Percentiles rank a stretch among this genome's conserved stretches.
phyloP scores from a whole-genome alignment of 1,140 invertebrate species.

The Leptinotarsa texana region DNA sequence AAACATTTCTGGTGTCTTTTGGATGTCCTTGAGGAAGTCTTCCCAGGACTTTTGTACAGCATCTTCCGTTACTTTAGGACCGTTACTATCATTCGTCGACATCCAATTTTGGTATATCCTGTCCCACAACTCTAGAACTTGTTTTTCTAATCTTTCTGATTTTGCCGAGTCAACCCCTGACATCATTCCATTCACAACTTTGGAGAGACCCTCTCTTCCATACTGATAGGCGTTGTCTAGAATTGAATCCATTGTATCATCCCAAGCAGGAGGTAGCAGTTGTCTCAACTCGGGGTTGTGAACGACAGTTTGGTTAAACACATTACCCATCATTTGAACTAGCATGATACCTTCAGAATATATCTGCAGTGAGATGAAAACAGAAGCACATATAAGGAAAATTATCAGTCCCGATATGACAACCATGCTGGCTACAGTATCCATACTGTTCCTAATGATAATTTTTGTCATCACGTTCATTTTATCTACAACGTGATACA shows the following conservation, averaged over 20 bases:
- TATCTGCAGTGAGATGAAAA: slow-evolving; percentile 70
- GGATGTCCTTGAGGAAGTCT: slow-evolving; percentile 70
- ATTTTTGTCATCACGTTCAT: slow-evolving; percentile 57
- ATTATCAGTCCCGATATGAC: slow-evolving; percentile 64
- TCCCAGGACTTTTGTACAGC: slow-evolving; percentile 74
- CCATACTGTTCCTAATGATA: slow-evolving; percentile 60
- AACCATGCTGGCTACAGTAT: slow-evolving; percentile 62
- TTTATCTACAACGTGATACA: slow-evolving; percentile 58
- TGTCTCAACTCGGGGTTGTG: slow-evolving; percentile 83
- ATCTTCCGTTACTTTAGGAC: slow-evolving; percentile 70
- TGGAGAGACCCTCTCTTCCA: slow-evolving; percentile 82
- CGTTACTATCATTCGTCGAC: slow-evolving; percentile 64
- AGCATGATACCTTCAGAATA: slow-evolving; percentile 95
- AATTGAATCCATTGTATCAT: slow-evolving; percentile 81
- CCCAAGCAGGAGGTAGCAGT: slow-evolving; percentile 74
- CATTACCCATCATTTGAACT: slow-evolving; percentile 83
- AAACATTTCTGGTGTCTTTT: slow-evolving; percentile 75
- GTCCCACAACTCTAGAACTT: slow-evolving; percentile 92
- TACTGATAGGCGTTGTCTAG: slow-evolving; percentile 91
- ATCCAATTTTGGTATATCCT: slow-evolving; percentile 91
- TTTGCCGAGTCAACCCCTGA: slow-evolving; percentile 81
- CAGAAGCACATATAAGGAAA: slow-evolving; percentile 60
- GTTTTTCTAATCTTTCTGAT: slow-evolving; percentile 83
- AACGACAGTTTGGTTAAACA: slow-evolving; percentile 87
- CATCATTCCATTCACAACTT: slow-evolving; percentile 74